These are phyloP conservation scores for Synanthedon formicaeformis DNA, from an alignment of 2,888 invertebrate species.

Conservation along the genomic window DNA sequence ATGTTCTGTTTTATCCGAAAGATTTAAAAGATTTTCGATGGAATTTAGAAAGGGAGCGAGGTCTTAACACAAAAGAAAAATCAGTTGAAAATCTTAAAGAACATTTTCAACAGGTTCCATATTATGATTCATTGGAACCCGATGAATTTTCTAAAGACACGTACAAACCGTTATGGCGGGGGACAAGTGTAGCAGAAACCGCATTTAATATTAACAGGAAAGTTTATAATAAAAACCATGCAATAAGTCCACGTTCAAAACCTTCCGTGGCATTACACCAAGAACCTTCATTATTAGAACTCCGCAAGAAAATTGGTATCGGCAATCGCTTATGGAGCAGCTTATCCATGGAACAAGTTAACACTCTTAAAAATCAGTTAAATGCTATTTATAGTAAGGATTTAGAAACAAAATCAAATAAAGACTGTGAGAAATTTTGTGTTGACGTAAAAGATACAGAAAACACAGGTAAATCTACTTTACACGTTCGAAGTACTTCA, in stretches of 20 bases:
- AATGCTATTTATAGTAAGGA: conserved; percentile 83
- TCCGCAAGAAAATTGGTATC: conserved; percentile 69
- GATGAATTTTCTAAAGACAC: conserved; percentile 72
- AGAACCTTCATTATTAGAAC: conserved; percentile 54
- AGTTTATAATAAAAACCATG: conserved; percentile 50
- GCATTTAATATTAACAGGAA: conserved; percentile 78
- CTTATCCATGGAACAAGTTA: conserved; percentile 85
- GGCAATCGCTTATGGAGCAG: conserved; percentile 86
- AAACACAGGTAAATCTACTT: conserved; percentile 35
- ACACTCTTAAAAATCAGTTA: conserved; percentile 81
- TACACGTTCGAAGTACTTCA: conserved; percentile 73
- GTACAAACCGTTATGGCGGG: conserved; percentile 87
- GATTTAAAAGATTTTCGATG: conserved; percentile 81
- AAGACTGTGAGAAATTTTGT: conserved; percentile 65
- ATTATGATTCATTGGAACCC: conserved; percentile 58
- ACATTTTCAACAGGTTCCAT: conserved; percentile 76
- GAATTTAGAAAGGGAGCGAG: conserved; percentile 80
- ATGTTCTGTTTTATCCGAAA: conserved; percentile 84
- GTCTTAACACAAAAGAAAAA: conserved; percentile 84
- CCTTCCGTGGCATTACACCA: conserved; percentile 35
- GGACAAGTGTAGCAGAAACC: conserved; percentile 83
- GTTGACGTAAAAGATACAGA: conserved; percentile 69
- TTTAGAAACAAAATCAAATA: conserved; percentile 45
- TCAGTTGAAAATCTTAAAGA: conserved; percentile 89
- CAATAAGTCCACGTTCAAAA: conserved; percentile 26